Base-by-base conservation (phyloP, 2,888 invertebrate genomes). In the Galeruca laticollis region DNA sequence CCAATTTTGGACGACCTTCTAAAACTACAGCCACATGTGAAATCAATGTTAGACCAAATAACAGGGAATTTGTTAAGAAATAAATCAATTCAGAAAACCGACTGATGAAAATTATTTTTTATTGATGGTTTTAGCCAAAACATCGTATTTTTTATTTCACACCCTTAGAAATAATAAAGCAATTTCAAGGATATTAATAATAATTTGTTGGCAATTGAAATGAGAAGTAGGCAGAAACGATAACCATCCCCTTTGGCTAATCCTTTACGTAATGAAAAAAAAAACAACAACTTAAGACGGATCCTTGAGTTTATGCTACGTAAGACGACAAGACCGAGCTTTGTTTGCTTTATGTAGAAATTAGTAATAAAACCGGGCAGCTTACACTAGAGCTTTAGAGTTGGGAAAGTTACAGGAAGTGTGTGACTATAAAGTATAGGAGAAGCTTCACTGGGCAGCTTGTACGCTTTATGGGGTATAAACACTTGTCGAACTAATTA, bases 291-390 rank as follows among this genome's bases (percentile, higher is more conserved):
- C 15, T 47, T 76, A 79, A 80, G 79, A 79, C 72, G 79, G 78
- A 77, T 78, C 75, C 76, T 78, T 78, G 79, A 80, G 78, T 76
- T 60, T 79, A 79, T 40, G 18, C 6, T 78, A 79, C 77, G 76
- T 76, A 76, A 78, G 78, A 71, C 79, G 77, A 77, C 78, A 74
- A 75, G 76, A 75, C 75, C 76, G 40, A 73, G 79, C 80, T 80
- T 79, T 79, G 77, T 79, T 78, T 80, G 81, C 79, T 80, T 80
- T 79, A 81, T 80, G 78, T 78, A 75, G 75, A 81, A 81, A 80
- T 82, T 81, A 80, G 78, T 78, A 80, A 80, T 81, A 79, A 79
- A 82, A 81, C 80, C 76, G 76, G 77, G 75, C 72, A 81, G 82
- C 82, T 82, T 82, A 82, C 79, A 78, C 78, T 78, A 77, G 82